phyloP scores from a whole-genome alignment of 2,888 invertebrate species.

The Perizoma flavofasciatum region DNA sequence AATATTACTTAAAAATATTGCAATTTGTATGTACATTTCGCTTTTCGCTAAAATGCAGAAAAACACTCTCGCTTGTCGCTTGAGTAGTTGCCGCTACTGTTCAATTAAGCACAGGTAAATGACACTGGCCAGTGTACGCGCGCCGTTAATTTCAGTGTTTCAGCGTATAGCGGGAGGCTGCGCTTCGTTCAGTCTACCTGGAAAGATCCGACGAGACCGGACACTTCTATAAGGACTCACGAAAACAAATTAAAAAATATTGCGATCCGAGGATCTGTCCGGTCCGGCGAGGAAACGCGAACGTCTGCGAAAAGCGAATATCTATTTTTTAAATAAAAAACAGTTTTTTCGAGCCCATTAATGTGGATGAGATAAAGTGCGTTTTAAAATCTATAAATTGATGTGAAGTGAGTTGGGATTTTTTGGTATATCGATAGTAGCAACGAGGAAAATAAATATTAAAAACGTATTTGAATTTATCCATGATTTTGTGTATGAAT shows the following conservation, averaged over 20 bases:
- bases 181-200: constrained; percentile 52
- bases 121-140: constrained; percentile 32
- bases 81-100: constrained; percentile 1
- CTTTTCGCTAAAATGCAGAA: too few relatives aligned
- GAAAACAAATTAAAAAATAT: neutral
- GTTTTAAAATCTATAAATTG: too few relatives aligned
- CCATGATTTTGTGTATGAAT: too few relatives aligned
- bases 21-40: too few relatives aligned
- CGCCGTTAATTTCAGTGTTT: constrained; percentile 51
- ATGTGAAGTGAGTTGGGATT: constrained; percentile 8
- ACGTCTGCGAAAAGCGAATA: constrained; percentile 2
- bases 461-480: neutral
- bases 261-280: neutral
- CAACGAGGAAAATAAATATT: too few relatives aligned
- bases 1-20: too few relatives aligned
- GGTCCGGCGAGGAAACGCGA: constrained; percentile 6
- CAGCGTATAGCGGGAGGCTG: constrained; percentile 43
- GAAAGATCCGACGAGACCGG: constrained; percentile 46
- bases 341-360: too few relatives aligned
- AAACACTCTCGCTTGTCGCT: neutral
- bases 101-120: constrained; percentile 4
- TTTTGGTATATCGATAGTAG: constrained; percentile 3
- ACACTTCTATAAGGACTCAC: constrained; percentile 22
- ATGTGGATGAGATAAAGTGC: too few relatives aligned
- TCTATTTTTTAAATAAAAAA: neutral